A percentile compares a stretch with the other conserved stretches of the same genome.
Conservation (phyloP, 2,113 vertebrate genomes). For the Microcebus ravelobensis region DNA sequence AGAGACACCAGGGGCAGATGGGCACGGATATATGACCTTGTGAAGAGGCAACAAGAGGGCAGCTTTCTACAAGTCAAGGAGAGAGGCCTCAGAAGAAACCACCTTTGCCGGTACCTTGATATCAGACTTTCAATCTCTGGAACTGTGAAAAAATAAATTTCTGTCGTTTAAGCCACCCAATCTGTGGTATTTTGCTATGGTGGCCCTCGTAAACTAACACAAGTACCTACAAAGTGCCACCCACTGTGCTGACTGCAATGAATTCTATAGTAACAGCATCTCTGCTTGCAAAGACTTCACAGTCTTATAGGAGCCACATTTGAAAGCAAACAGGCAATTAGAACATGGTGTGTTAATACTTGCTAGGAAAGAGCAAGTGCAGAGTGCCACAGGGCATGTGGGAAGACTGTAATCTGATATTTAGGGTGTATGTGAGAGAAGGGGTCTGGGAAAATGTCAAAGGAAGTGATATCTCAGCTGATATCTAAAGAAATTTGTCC, state of each 20-base stretch:
- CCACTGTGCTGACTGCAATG: too few relatives aligned
- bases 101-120: not conserved
- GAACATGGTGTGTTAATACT: too few relatives aligned
- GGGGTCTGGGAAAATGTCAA: not conserved
- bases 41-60: not conserved
- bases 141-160: not conserved
- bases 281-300: not conserved
- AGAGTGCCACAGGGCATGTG: accelerated
- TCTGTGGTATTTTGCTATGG: not conserved
- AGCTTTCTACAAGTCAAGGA: not conserved
- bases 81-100: not conserved
- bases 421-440: not conserved
- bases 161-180: not conserved
- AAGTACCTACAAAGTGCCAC: accelerated
- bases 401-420: not conserved
- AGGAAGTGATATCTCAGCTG: not conserved
- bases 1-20: not conserved
- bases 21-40: not conserved
- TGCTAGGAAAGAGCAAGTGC: not conserved
- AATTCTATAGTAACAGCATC: not conserved
- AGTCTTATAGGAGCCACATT: not conserved
- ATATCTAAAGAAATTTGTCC: not conserved
- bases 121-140: not conserved
- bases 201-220: not conserved
- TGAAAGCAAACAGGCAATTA: not conserved